Base-by-base conservation (phyloP, 2,797 vertebrate species). In the Cossypha dichroa region DNA sequence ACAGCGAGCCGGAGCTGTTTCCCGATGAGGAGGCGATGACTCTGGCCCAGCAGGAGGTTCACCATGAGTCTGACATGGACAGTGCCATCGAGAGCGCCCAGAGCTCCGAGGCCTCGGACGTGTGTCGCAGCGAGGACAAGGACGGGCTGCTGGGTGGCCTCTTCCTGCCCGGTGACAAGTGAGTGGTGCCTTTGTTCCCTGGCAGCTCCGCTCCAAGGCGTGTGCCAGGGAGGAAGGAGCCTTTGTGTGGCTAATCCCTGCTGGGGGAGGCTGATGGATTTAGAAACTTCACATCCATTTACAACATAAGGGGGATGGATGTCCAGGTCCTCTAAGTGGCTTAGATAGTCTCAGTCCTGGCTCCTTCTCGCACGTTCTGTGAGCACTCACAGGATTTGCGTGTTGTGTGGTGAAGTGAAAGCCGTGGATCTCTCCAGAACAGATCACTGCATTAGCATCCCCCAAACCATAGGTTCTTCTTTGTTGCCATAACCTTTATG, bases 151-250 rank as follows among this genome's bases (percentile, higher is more conserved):
- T 99, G 3, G 96, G 96, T 11, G 98, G 98, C 78, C 98, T 99
- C 7, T 99, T 99, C 97, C 98, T 99, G 74, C 97, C 99, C 0
- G 97, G 97, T 72, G 98, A 99, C 93, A 99, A 99, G 99, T 99
- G 91, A 98, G 99, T 97, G 89, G 1, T 54, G 64, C n/a, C 33
- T 43, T 14, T 29, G 70, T 33, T 40, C 36, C 5, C 0, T 8
- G 64, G 75, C 40, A 38, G 38, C 38, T 28, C 40, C 2, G 11
- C 28, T 26, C 28, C 75, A 11, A 26, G 41, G 33, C 48, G 1
- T 4, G 8, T 20, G 48, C 33, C 28, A 15, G 45, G 60, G 68
- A 72, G 40, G 62, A 81, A 41, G 76, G 58, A 96, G 51, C 60
- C 46, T 72, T 75, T 11, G 2, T 36, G 48, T 55, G 55, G 25